These are phyloP conservation scores for Sturmia bella DNA, from an alignment of 2,888 invertebrate species.

Conservation along the genomic window DNA sequence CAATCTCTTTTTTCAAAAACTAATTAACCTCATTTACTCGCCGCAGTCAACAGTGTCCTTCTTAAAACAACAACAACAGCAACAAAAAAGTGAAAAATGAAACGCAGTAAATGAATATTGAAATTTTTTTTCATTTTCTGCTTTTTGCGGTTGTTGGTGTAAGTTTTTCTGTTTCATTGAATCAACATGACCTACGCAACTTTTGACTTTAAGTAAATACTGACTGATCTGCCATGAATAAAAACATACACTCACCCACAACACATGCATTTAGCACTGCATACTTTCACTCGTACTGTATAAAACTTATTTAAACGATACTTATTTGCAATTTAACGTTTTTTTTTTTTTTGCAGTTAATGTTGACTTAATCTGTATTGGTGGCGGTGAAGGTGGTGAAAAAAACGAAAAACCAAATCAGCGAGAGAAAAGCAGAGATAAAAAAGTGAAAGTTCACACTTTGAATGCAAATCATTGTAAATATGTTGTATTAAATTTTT, in stretches of 20 bases:
- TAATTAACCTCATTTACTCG: conserved; percentile 13
- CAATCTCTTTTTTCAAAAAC: too few species aligned
- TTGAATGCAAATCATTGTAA: conserved; percentile 23
- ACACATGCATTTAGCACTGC: conserved; percentile 1
- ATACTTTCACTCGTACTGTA: neutral
- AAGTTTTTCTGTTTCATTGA: neutral
- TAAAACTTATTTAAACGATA: conserved; percentile 27
- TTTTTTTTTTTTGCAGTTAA: conserved; percentile 41
- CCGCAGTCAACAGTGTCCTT: neutral
- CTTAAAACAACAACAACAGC: neutral
- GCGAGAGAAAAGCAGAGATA: neutral
- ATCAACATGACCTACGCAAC: conserved; percentile 56
- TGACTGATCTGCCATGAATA: conserved; percentile 24
- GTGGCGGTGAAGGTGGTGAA: neutral
- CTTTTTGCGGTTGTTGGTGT: neutral
- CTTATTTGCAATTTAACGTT: neutral
- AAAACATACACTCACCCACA: neutral
- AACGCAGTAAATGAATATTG: neutral
- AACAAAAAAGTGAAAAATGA: too few species aligned
- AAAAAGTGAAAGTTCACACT: conserved; percentile 53
- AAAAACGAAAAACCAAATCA: neutral
- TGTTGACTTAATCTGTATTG: conserved; percentile 48
- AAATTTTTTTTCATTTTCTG: conserved; percentile 38
- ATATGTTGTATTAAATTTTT: conserved; percentile 2
- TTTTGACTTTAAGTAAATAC: conserved; percentile 45